Evolutionary conservation across 2,113 vertebrate genomes (phyloP), one percentile per base, ranked within the genome.

Genomic region (Callithrix jacchus): DNA sequence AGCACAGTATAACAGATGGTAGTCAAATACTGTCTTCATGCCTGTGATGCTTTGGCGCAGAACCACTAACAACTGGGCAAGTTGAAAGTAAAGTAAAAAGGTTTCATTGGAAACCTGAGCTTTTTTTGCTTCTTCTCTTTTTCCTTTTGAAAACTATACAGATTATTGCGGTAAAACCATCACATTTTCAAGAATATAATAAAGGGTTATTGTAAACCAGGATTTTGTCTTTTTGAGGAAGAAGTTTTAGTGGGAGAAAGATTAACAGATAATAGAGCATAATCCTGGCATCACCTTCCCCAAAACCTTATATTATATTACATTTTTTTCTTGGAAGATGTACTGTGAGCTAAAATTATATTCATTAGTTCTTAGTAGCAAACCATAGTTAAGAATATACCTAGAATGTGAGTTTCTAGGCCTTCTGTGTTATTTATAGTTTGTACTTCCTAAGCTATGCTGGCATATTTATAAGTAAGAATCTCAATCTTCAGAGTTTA

Each of bases 391-490:
- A 77, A 66, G 66, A 83, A n/a, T 21, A 89, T 6, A 85, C 5
- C 12, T 95, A 47, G 14, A 93, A 87, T 74, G 2, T 37, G 45
- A 91, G 49, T 76, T 74, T 1, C 2, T 21, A 45, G 89, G 11
- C 10, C 25, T 91, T 96, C 94, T 73, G 47, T 17, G 1, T 27
- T 81, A 66, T 95, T 94, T 95, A 94, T 80, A 32, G 68, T 93
- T 68, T 91, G 93, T 25, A 92, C 5, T 70, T 97, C 4, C 47
- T 93, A 93, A 91, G 4, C 30, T 92, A 56, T 82, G 1, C 23
- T 89, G 37, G 90, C 56, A 89, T 95, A 54, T 76, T 97, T 94
- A 58, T 96, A 97, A 97, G 64, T 94, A 96, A 93, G 32, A 79
- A 32, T 37, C 71, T 66, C 79, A 87, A n/a, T 93, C 82, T 94